Evolutionary conservation across 2,888 invertebrate genomes (phyloP), one percentile per base, ranked within the genome.

Genomic region (Chorisops tibialis): DNA sequence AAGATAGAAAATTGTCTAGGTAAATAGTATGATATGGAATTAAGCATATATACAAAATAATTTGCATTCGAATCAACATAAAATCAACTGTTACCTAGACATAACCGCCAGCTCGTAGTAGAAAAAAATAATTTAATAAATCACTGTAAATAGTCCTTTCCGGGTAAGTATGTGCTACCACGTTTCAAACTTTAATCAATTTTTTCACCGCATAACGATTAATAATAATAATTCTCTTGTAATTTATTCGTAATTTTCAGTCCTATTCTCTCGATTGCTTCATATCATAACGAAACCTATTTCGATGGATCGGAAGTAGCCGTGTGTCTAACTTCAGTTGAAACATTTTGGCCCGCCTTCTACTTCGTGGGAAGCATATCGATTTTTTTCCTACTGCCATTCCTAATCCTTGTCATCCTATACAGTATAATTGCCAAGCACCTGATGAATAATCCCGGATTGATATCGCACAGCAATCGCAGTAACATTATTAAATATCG

Each of bases 391-490:
- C 79, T 89, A 66, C 75, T 91, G 59, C 95, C 95, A 43, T 81
- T 94, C 62, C 76, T 91, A 63, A 84, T 93, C 63, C 84, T 95
- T 48, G 81, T 93, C 66, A 81, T 87, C 51, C 82, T 94, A 59
- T 95, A 95, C 79, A 85, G 88, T 70, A 83, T 91, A 71, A 93
- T 94, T 71, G 91, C 92, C 51, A 86, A 86, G 73, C 90, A 90
- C 73, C 82, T 94, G 67, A 88, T 93, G 76, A 87, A 86, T 68
- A 88, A 88, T 74, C 87, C 87, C 66, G 83, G 87, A 60, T 86
- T 89, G 65, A 86, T 85, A 49, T 86, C 30, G 30, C 30, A 30
- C 30, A 30, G 30, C 30, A 30, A 30, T 30, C 30, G 30, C 30
- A 30, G 30, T 9, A 30, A 30, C 30, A 9, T 30, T 2, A 2